phyloP scores from a whole-genome alignment of 1,140 invertebrate species.

The Lysiphlebus fabarum region DNA sequence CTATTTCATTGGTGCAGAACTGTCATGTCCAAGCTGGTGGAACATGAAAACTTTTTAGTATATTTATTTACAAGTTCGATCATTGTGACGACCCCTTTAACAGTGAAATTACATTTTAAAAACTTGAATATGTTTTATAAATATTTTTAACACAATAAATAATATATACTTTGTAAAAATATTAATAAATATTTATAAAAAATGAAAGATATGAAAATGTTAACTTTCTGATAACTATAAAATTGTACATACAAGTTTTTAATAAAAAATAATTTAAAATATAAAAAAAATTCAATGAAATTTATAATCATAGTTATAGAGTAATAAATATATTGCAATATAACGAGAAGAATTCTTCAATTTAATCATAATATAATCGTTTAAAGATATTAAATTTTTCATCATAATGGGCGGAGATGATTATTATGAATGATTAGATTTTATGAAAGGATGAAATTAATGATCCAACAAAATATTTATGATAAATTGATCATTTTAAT shows the following conservation, averaged over 20 bases:
- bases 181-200: slow-evolving; percentile 1
- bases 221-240: background rate
- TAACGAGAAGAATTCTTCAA: too few species aligned
- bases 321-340: too few species aligned
- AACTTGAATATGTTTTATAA: slow-evolving; percentile 2
- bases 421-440: slow-evolving; percentile 15
- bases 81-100: slow-evolving; percentile 27
- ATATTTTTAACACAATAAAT: background rate
- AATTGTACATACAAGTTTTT: too few species aligned
- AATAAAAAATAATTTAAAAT: background rate
- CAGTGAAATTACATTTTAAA: slow-evolving; percentile 23
- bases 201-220: background rate
- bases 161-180: background rate
- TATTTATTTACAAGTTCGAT: slow-evolving; percentile 25
- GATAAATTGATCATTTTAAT: slow-evolving; percentile 8
- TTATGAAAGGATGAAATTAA: slow-evolving; percentile 12
- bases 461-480: background rate
- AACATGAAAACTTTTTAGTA: slow-evolving; percentile 19
- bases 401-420: slow-evolving; percentile 7
- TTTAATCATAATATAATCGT: background rate
- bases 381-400: slow-evolving; percentile 11
- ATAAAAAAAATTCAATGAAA: slow-evolving; percentile 1
- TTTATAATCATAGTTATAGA: background rate
- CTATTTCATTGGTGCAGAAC: slow-evolving; percentile 20
- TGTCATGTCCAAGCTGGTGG: slow-evolving; percentile 6